Evolutionary conservation across 2,797 vertebrate species (phyloP), one percentile per base, ranked within the genome.

Genomic region (Botia almorhae): DNA sequence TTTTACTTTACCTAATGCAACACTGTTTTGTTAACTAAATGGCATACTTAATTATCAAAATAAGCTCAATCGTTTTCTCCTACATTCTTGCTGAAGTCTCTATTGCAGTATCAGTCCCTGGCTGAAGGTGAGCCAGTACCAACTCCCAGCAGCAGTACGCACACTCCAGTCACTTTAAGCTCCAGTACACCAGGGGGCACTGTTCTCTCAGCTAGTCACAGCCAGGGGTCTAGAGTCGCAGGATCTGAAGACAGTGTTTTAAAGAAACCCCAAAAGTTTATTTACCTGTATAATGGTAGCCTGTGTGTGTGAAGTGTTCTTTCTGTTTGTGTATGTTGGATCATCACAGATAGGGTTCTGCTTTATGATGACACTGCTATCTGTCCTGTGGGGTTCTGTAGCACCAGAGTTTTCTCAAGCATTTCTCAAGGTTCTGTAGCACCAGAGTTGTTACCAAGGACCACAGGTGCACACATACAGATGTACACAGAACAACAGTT

Each of bases 381-480:
- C 90, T 97, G 96, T 85, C 96, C 96, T 0, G 94, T 96, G 74
- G 96, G 97, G 11, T 98, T 95, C 91, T 97, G 94, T 87, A 97
- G 96, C 88, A 97, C 96, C 0, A 91, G 96, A 3, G 82, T 96
- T 19, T 97, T 95, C 16, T 93, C 94, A 89, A 96, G 96, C 82
- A 92, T 95, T n/a, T n/a, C n/a, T n/a, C n/a, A n/a, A n/a, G n/a
- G n/a, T n/a, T n/a, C n/a, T n/a, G n/a, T n/a, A n/a, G n/a, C n/a
- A n/a, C n/a, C n/a, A n/a, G n/a, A n/a, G n/a, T n/a, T n/a, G n/a
- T n/a, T n/a, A 94, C 17, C 19, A 83, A 0, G 95, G 95, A 10
- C 96, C 96, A 12, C 94, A 97, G 95, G 96, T 95, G 87, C 3
- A 29, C 14, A 48, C 65, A 4, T 29, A 55, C 10, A 48, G n/a